phyloP scores from a whole-genome alignment of 2,888 invertebrate genomes.

The Epinotia ramella region DNA sequence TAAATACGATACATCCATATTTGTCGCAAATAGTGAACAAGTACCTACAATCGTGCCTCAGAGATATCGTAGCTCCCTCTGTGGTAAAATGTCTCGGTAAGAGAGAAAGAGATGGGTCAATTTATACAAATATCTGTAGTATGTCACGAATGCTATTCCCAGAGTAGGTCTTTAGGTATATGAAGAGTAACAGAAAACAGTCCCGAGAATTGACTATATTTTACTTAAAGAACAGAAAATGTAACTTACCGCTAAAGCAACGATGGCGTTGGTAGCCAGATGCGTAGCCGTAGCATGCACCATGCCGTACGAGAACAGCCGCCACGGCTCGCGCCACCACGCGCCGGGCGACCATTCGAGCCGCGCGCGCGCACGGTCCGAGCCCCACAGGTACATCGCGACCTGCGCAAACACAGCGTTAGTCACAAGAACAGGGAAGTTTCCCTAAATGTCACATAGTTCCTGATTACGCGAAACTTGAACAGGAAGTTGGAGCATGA shows the following conservation, averaged over 20 bases:
- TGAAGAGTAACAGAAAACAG: too few relatives aligned
- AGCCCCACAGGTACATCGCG: constrained; percentile 60
- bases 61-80: too few relatives aligned
- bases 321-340: constrained; percentile 90
- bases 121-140: too few relatives aligned
- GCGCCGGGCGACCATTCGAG: constrained; percentile 72
- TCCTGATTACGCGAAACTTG: background rate
- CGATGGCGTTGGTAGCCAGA: constrained; percentile 88
- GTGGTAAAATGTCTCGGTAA: too few relatives aligned
- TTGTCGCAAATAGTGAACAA: too few relatives aligned
- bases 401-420: constrained; percentile 55
- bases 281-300: constrained; percentile 92
- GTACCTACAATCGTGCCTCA: too few relatives aligned
- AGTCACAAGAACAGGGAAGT: background rate
- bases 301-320: constrained; percentile 91
- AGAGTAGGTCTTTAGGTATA: too few relatives aligned
- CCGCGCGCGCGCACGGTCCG: constrained; percentile 54
- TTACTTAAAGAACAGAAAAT: too few relatives aligned
- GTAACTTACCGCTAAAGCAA: constrained; percentile 71
- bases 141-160: too few relatives aligned
- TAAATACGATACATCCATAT: too few relatives aligned
- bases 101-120: too few relatives aligned
- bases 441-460: background rate
- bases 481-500: background rate
- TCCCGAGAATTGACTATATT: too few relatives aligned